Base-by-base conservation (phyloP, 2,797 vertebrate species). In the Dromococcyx pavoninus region DNA sequence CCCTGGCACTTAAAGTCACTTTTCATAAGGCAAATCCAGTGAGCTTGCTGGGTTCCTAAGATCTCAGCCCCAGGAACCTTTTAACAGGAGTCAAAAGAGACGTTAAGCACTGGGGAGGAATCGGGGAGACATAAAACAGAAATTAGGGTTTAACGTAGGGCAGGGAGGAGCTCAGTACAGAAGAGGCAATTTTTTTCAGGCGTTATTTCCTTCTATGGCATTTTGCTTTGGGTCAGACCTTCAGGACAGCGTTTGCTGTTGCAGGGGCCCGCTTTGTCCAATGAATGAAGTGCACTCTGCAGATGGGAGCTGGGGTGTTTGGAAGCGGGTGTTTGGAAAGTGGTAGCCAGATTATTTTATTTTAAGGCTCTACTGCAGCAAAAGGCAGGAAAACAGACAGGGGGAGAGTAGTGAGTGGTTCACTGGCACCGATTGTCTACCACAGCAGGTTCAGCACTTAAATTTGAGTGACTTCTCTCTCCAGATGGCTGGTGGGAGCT, bases 401-500 rank as follows among this genome's bases (percentile, higher is more conserved):
- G 95, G 96, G 95, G 95, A 94, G 95, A 96, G 94, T 91, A 94
- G 94, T 94, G 95, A 96, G 95, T 96, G 95, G 95, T 96, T 97
- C 96, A 96, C 95, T 97, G 96, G 95, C 96, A 97, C 93, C 2
- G 74, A 95, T 96, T 96, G 96, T 97, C 96, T 97, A 95, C 95
- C 96, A 96, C 95, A 97, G 96, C 96, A 97, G 96, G 95, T 96
- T 97, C 96, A 94, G 96, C 96, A 94, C 95, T 97, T 94, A 70
- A 67, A 85, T 96, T 95, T 96, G 95, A 97, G 96, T 96, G 95
- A 96, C 95, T 94, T 96, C 95, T 96, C 96, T 96, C 96, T 97
- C 96, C 96, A 97, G 96, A 97, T 97, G 96, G 95, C 93, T 97
- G 94, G 96, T 97, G 94, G 96, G 96, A 96, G 96, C 95, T 96